Evolutionary conservation across 2,888 invertebrate genomes (phyloP), one percentile per base, ranked within the genome.

Genomic region (Chelonus formosanus): DNA sequence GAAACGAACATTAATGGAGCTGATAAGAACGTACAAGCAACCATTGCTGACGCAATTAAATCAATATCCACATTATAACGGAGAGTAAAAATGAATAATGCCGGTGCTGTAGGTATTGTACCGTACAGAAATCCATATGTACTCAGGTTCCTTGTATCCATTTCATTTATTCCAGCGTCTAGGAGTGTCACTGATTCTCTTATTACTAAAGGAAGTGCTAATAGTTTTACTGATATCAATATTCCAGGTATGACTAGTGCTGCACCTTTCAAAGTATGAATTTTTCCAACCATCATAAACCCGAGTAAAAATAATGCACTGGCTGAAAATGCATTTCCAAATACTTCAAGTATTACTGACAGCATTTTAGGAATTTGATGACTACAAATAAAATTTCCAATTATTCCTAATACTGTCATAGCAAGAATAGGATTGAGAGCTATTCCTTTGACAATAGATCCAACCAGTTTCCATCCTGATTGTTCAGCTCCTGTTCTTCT

Each of bases 51-150:
- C 0, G 97, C 96, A 84, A 97, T 91, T 92, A 96, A 86, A 85
- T 96, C 96, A 65, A 93, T 89, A 81, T 95, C 95, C 61, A 95
- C 84, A 72, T 91, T 90, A 81, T 96, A 97, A 71, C 95, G 91
- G 50, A 93, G 90, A 1, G 97, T 95, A 84, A 96, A 96, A 3
- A 98, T 95, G 83, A 97, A 97, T 0, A 96, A 94, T n/a, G 95
- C 95, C 0, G 97, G 97, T 0, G 97, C 97, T 1, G 96, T 91
- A 0, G 98, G 98, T 83, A 98, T 94, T 0, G 97, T 97, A 63
- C 98, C 97, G 80, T 97, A 97, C 0, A 98, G 87, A 85, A 98
- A 98, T 0, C 95, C 97, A 82, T 94, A 97, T 48, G 95, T 96
- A 72, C 95, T 94, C 65, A 95, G 85, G 71, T 95, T 93, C 6